Evolutionary conservation across 1,140 invertebrate genomes (phyloP).

Genomic region (Brachionus rotundiformis): DNA sequence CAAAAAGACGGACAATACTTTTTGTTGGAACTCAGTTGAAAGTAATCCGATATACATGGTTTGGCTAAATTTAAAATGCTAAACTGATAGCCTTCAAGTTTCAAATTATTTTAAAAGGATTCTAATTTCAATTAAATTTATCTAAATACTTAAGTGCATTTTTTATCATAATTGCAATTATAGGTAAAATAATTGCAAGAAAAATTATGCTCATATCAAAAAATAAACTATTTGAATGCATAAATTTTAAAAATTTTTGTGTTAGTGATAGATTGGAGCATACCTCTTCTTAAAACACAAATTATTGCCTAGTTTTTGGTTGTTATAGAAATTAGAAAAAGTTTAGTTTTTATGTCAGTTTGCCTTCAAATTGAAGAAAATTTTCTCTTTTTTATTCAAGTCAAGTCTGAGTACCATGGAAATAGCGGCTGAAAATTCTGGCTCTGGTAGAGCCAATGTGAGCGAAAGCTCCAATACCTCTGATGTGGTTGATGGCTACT

Average conservation of each 20-base stretch:
- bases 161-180: slow-evolving; percentile 26
- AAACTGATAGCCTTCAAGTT: slow-evolving; percentile 18
- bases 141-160: background rate
- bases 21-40: background rate
- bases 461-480: background rate
- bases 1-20: background rate
- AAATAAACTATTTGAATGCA: slow-evolving; percentile 5
- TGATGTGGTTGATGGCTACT: slow-evolving; percentile 10
- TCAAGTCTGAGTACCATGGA: slow-evolving; percentile 18
- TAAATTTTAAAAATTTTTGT: slow-evolving; percentile 1
- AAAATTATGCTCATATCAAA: background rate
- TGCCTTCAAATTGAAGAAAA: slow-evolving; percentile 27
- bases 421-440: background rate
- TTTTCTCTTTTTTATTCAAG: background rate
- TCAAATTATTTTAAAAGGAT: background rate
- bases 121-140: slow-evolving; percentile 10
- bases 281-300: slow-evolving; percentile 18
- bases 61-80: background rate
- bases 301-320: slow-evolving; percentile 22
- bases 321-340: slow-evolving; percentile 17
- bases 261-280: background rate
- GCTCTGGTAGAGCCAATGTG: background rate
- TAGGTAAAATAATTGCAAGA: background rate
- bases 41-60: background rate
- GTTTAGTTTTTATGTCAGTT: background rate